phyloP scores from a whole-genome alignment of 2,888 invertebrate species.

The Iselma pallidipennis region DNA sequence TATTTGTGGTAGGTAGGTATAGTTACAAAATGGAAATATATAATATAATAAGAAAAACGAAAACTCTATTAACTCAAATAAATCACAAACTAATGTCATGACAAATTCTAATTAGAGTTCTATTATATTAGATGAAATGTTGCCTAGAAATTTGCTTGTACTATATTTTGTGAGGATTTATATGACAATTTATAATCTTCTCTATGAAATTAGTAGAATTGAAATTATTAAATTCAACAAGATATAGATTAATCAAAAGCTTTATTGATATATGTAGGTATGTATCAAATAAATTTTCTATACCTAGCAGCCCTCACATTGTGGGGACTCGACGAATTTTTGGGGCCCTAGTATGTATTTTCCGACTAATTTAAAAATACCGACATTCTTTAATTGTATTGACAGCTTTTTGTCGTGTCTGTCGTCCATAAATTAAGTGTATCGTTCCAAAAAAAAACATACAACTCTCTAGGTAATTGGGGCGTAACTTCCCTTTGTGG shows the following conservation, averaged over 20 bases:
- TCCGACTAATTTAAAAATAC: too few species aligned
- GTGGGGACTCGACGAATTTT: too few species aligned
- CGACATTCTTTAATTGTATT: too few species aligned
- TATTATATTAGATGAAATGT: neutral
- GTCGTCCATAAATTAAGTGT: neutral
- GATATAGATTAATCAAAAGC: too few species aligned
- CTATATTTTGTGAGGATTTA: neutral
- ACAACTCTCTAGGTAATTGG: neutral
- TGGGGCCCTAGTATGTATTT: too few species aligned
- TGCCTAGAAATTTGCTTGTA: neutral
- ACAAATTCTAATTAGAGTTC: constrained; percentile 1
- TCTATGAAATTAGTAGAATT: neutral
- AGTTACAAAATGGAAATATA: neutral
- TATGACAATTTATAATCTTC: neutral
- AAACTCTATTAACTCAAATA: neutral
- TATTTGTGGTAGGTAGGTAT: neutral
- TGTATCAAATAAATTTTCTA: too few species aligned
- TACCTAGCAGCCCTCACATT: too few species aligned
- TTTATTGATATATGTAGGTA: too few species aligned
- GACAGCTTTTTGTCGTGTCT: too few species aligned
- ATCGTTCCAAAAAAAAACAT: too few species aligned
- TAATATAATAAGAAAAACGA: neutral
- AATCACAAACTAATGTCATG: neutral
- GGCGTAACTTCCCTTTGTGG: neutral
- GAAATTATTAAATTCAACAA: too few species aligned